A percentile compares a stretch with the other conserved stretches of the same genome.
phyloP scores from a whole-genome alignment of 2,797 vertebrate species.

The Acanthiza pusilla region DNA sequence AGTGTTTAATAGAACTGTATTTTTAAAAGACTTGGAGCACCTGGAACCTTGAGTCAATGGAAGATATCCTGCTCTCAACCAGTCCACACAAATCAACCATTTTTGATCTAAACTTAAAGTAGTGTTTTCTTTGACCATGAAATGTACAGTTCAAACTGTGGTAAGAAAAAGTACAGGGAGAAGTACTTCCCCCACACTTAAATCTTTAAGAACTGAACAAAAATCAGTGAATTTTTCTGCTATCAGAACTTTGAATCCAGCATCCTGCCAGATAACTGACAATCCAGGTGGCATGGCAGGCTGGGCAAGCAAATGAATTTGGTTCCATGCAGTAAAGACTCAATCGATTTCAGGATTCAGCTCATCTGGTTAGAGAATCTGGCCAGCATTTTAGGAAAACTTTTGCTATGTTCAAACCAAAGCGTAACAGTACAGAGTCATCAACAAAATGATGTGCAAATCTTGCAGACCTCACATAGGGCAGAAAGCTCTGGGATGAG shows the following conservation, averaged over 20 bases:
- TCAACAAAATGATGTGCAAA: not conserved
- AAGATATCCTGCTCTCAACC: not conserved
- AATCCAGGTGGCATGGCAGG: not conserved
- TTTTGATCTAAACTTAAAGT: not conserved
- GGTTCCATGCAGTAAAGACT: not conserved
- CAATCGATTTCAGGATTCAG: not conserved
- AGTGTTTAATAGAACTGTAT: not conserved
- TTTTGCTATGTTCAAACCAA: not conserved
- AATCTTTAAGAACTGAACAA: not conserved
- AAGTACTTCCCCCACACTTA: not conserved
- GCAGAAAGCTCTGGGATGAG: not conserved
- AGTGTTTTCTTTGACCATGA: not conserved
- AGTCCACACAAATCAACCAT: not conserved
- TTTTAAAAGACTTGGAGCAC: not conserved
- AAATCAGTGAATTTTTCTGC: not conserved
- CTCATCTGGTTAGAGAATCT: not conserved
- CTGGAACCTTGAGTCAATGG: not conserved
- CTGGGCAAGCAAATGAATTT: not conserved
- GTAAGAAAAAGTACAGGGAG: not conserved
- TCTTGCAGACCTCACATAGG: not conserved
- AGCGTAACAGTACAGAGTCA: not conserved
- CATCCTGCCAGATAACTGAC: not conserved
- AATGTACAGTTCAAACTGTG: accelerated
- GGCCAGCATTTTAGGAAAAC: not conserved
- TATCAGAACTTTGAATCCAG: not conserved